Percentiles rank a stretch among this genome's conserved stretches.
phyloP scores from a whole-genome alignment of 2,113 vertebrate genomes.

The Columbina picui region DNA sequence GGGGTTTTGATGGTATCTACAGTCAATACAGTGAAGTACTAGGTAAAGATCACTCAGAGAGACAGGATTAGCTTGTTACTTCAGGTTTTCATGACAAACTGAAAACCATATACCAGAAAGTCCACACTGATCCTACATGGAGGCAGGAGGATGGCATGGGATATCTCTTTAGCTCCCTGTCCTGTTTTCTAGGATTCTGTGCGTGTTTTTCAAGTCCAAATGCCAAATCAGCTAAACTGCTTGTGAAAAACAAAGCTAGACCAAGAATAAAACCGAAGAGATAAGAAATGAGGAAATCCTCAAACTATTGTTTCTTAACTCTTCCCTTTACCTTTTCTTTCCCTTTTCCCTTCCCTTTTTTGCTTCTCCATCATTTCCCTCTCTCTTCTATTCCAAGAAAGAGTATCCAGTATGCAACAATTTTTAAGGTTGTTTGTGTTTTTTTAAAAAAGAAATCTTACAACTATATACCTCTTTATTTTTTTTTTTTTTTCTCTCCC shows the following conservation, averaged over 20 bases:
- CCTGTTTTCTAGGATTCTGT: not conserved
- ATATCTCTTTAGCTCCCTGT: fast-evolving
- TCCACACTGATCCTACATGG: not conserved
- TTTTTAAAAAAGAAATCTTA: too few relatives aligned
- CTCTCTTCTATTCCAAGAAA: not conserved
- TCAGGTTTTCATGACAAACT: not conserved
- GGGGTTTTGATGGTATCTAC: not conserved
- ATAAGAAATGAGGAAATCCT: not conserved
- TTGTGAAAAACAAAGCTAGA: not conserved
- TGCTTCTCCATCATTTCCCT: not conserved
- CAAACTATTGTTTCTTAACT: not conserved
- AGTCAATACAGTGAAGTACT: not conserved
- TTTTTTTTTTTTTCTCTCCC: not conserved
- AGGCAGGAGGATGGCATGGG: not conserved
- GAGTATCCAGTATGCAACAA: not conserved
- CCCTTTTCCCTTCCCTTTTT: fast-evolving
- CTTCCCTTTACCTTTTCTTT: fast-evolving
- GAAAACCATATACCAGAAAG: not conserved
- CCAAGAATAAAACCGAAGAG: not conserved
- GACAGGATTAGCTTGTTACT: not conserved
- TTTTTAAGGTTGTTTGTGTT: not conserved
- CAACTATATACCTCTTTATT: not conserved
- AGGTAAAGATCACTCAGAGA: not conserved
- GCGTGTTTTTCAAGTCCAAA: not conserved
- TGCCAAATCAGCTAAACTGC: not conserved